Evolutionary conservation across 2,888 invertebrate species (phyloP), one percentile per base, ranked within the genome.

Genomic region (Ormyrus pomaceus): DNA sequence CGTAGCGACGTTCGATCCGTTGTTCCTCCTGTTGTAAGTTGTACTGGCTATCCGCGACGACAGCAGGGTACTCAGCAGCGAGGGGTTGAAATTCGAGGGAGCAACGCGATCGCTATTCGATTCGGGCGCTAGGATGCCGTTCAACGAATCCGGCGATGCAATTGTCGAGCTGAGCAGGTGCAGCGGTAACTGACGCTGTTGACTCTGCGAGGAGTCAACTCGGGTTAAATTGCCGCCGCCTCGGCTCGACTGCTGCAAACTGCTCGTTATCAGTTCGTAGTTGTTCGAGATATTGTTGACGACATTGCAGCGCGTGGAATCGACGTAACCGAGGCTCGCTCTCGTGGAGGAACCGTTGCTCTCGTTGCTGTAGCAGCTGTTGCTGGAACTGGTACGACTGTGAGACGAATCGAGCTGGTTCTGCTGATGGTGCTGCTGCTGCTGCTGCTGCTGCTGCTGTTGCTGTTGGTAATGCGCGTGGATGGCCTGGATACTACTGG

Each of bases 231-330:
- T 76, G 66, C 55, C 9, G 64, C 34, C 34, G 34, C 34, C 34
- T 4, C 34, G 2, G 61, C 64, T 51, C 45, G 34, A 11, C 19
- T 69, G 74, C 5, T 74, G 77, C 34, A 76, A 64, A 46, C 74
- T 79, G 48, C 77, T 74, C 50, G 65, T 56, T 70, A 79, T 82
- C 61, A 82, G 48, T 8, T 76, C 80, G 80, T 84, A 84, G 8
- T 79, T 75, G 11, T 83, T 81, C 6, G 77, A 9, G 9, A 45
- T 61, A 10, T 78, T 85, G 56, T 68, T 45, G 83, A 84, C 85
- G 82, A 83, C 85, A 86, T 89, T 86, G 55, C 86, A 64, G 59
- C 88, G 84, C 62, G 85, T 84, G 78, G 86, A 84, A 66, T 87
- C 86, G 77, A 85, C 86, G 83, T 82, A 82, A 61, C 87, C 86